Conservation (phyloP, 2,113 vertebrate genomes). For the Pachycephala philippinensis region DNA sequence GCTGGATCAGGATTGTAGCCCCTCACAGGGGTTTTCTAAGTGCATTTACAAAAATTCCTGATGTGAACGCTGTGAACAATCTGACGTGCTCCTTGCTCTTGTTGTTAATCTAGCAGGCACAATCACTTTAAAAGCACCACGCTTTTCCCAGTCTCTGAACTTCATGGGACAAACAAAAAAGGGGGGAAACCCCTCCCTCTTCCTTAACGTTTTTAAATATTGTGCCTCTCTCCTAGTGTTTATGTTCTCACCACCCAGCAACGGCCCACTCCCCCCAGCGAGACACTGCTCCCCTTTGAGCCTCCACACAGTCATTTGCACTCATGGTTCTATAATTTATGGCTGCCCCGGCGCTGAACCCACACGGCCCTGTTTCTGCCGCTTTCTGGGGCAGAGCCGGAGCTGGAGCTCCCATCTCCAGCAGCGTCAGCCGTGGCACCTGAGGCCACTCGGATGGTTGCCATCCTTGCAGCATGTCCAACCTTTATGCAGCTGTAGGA, state of each 20-base stretch:
- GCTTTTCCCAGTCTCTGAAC: not conserved
- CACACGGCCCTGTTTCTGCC: fast-evolving
- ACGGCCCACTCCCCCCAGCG: fast-evolving
- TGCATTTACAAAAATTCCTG: not conserved
- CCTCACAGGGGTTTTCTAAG: not conserved
- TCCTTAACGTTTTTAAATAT: not conserved
- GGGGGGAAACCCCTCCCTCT: not conserved
- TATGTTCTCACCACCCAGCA: not conserved
- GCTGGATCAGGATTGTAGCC: not conserved
- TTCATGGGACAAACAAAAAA: not conserved
- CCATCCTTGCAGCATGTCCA: fast-evolving
- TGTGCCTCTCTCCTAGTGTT: not conserved
- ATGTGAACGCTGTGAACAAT: not conserved
- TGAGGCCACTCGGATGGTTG: fast-evolving
- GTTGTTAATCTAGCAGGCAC: not conserved
- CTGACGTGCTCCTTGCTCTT: not conserved
- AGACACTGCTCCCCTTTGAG: constrained; percentile 2
- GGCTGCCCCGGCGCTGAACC: constrained; percentile 1
- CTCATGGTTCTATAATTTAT: not conserved
- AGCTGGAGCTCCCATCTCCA: not conserved
- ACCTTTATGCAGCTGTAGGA: fast-evolving
- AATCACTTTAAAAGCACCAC: not conserved
- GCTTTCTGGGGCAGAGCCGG: not conserved
- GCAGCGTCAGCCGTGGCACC: fast-evolving
- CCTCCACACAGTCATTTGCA: not conserved